Evolutionary conservation across 2,888 invertebrate species (phyloP), one percentile per base, ranked within the genome.

Genomic region (Marasmarcha lunaedactyla): DNA sequence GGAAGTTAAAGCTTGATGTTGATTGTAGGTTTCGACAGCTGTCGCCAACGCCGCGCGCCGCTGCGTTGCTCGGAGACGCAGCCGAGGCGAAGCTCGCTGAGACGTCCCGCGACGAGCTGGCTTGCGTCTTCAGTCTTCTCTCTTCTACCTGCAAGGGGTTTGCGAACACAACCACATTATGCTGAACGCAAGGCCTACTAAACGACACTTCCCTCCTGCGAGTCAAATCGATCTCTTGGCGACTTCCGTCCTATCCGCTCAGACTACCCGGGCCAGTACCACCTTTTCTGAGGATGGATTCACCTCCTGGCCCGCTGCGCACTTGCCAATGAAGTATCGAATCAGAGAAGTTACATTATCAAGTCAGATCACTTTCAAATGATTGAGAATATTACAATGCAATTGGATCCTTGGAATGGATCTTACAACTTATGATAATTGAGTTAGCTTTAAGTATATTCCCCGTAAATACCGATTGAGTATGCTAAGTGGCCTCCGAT

Each of bases 111-210:
- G 56, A 26, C 39, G 60, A 57, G 49, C 57, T 20, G 20, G 58
- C 61, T 43, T 44, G 48, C 54, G 51, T 51, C 60, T 71, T 70
- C 73, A 52, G 42, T 71, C 69, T 71, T 72, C 70, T 47, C 54
- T 63, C 76, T 76, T 73, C 70, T 71, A 83, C 67, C 83, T 83
- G 83, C 65, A 83, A 83, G 79, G 77, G 79, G 66, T 68, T 79
- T 79, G 81, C 74, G 81, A 76, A 79, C 70, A 77, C 77, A 78
- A 77, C 83, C 81, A 79, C 73, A 81, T 83, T 81, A 83, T 83
- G 77, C 71, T 79, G 81, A 77, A 71, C 81, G 67, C 69, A 69
- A 65, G 59, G 67, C 83, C 79, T 74, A 71, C 49, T 40, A 57
- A 56, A 56, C 54, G 57, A 62, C 59, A 64, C 79, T 81, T 79